A percentile compares a stretch with the other conserved stretches of the same genome.
Evolutionary conservation across 2,797 vertebrate species (phyloP).

Genomic region (Lacerta bilineata): DNA sequence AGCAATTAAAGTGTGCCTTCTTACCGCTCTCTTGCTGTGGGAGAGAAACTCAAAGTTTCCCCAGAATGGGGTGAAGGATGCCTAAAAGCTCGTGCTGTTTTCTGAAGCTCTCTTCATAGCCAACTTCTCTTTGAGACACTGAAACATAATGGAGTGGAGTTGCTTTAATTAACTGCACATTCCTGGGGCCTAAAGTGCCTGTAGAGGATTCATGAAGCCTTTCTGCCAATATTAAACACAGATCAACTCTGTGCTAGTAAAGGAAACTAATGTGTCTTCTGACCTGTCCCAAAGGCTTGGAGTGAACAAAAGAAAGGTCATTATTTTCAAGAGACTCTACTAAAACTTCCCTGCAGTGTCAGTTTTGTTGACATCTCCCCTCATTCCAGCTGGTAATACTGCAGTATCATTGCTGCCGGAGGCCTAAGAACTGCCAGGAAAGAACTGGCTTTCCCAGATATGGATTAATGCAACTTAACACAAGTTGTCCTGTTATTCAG

Average conservation of each 20-base stretch:
- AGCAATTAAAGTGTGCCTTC: constrained; percentile 48
- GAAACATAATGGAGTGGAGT: constrained; percentile 8
- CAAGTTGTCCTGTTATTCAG: background rate
- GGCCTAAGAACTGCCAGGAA: background rate
- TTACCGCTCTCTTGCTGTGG: constrained; percentile 3
- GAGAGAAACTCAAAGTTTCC: accelerated
- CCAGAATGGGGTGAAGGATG: background rate
- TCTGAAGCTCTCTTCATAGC: accelerated
- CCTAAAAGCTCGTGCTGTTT: accelerated
- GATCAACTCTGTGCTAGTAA: background rate
- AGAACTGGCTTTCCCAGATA: background rate
- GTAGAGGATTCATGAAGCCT: background rate
- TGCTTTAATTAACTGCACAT: constrained; percentile 5
- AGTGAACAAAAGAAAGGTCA: background rate
- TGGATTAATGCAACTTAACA: background rate
- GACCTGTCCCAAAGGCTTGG: background rate
- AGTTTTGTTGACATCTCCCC: background rate
- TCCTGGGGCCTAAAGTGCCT: constrained; percentile 11
- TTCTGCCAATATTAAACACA: background rate
- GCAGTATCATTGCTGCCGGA: accelerated
- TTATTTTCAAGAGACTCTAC: constrained; percentile 5
- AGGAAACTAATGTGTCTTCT: background rate
- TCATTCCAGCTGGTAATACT: background rate
- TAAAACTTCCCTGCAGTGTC: background rate
- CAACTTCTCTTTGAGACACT: constrained; percentile 1